Percentiles rank a stretch among this genome's conserved stretches.
Evolutionary conservation across 2,797 vertebrate species (phyloP).

Genomic region (Hemibagrus guttatus): DNA sequence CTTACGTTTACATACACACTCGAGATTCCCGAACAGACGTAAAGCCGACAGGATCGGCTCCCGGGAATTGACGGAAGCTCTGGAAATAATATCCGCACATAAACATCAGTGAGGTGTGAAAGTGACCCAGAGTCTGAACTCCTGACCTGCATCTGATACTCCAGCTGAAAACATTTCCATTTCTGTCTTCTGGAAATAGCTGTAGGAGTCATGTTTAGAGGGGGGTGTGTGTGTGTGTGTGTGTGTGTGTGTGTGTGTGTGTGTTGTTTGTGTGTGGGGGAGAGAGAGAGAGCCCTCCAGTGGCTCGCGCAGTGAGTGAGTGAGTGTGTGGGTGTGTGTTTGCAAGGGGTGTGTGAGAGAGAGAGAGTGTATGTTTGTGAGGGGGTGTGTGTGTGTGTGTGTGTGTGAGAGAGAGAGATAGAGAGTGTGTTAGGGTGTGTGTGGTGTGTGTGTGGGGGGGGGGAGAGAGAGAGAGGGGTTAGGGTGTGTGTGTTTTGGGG

Average conservation of each 20-base stretch:
- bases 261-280: background rate
- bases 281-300: background rate
- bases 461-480: too few relatives aligned
- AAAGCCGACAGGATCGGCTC: background rate
- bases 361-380: too few relatives aligned
- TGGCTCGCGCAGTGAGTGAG: too few relatives aligned
- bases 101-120: background rate
- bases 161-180: constrained; percentile 40
- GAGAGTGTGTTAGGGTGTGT: too few relatives aligned
- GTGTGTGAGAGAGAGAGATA: too few relatives aligned
- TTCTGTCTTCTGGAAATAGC: constrained; percentile 49
- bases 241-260: constrained; percentile 7
- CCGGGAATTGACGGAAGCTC: background rate
- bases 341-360: too few relatives aligned
- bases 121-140: constrained; percentile 6
- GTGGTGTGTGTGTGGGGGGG: too few relatives aligned
- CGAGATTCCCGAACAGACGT: too few relatives aligned
- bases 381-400: too few relatives aligned
- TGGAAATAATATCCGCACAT: background rate
- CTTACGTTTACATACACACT: too few relatives aligned
- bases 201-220: constrained; percentile 24
- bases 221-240: constrained; percentile 9
- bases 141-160: constrained; percentile 29
- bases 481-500: background rate
- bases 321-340: too few relatives aligned